Conservation (phyloP, 1,140 invertebrate species). For the Anagrus nilaparvatae region DNA sequence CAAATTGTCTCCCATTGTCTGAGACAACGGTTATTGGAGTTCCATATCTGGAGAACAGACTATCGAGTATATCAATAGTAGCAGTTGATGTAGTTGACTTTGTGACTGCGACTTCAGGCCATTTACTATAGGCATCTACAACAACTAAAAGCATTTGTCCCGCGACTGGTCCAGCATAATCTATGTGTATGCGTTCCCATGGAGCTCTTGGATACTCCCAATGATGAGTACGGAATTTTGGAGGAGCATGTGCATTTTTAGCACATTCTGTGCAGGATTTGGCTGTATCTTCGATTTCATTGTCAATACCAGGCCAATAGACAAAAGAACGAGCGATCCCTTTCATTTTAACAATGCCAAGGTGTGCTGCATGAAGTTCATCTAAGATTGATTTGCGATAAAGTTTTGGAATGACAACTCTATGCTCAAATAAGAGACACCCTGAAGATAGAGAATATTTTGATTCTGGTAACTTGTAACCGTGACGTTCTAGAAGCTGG, state of each 20-base stretch:
- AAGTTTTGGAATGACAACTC: slow-evolving; percentile 29
- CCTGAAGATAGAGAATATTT: background rate
- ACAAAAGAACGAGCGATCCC: slow-evolving; percentile 34
- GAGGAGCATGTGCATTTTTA: too few relatives aligned
- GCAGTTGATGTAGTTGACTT: slow-evolving; percentile 1
- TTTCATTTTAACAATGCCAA: slow-evolving; percentile 42
- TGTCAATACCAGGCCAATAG: slow-evolving; percentile 40
- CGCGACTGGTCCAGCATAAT: slow-evolving; percentile 35
- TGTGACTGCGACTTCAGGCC: slow-evolving; percentile 23
- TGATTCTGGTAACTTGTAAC: too few relatives aligned
- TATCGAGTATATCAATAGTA: slow-evolving; percentile 15
- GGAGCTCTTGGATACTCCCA: too few relatives aligned
- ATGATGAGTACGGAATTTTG: too few relatives aligned
- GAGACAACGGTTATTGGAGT: slow-evolving; percentile 17
- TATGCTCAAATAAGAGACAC: slow-evolving; percentile 21
- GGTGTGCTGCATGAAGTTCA: slow-evolving; percentile 36
- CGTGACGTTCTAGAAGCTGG: too few relatives aligned
- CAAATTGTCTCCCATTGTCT: slow-evolving; percentile 22
- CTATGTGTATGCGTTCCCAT: too few relatives aligned
- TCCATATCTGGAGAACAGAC: slow-evolving; percentile 14
- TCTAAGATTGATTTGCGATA: slow-evolving; percentile 19
- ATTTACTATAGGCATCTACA: slow-evolving; percentile 41
- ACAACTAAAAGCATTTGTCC: slow-evolving; percentile 33
- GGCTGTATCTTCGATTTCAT: slow-evolving; percentile 29
- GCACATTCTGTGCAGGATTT: slow-evolving; percentile 22